Evolutionary conservation across 2,113 vertebrate species (phyloP).

Genomic region (Lycaon pictus): DNA sequence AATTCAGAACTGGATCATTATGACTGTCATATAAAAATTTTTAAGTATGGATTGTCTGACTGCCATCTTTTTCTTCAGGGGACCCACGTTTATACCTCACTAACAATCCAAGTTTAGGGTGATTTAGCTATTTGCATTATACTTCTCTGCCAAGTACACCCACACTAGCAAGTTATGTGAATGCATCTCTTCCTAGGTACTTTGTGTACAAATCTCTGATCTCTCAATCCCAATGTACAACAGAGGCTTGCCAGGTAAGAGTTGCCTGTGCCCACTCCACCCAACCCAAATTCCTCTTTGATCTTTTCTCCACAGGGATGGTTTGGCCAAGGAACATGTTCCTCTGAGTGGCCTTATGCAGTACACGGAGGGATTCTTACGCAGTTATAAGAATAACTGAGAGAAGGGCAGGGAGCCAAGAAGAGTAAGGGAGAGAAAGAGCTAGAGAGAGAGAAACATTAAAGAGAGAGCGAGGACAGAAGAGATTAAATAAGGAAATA

Average conservation of each 20-base stretch:
- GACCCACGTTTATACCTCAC: constrained; percentile 36
- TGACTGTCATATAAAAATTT: not conserved
- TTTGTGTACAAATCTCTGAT: constrained; percentile 33
- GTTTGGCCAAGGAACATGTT: not conserved
- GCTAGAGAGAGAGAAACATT: not conserved
- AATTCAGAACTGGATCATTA: not conserved
- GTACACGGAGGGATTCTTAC: not conserved
- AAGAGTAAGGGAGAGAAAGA: not conserved
- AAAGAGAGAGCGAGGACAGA: not conserved
- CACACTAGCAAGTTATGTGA: constrained; percentile 29
- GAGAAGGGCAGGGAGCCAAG: not conserved
- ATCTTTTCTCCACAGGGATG: not conserved
- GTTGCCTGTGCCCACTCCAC: not conserved
- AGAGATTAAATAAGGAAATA: not conserved
- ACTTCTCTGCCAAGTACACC: constrained; percentile 54
- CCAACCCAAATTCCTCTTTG: not conserved
- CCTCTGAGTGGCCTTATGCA: not conserved
- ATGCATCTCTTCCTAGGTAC: not conserved
- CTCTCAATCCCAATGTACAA: not conserved
- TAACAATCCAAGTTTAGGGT: not conserved
- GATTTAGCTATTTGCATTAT: constrained; percentile 55
- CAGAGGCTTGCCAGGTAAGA: not conserved
- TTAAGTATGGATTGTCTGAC: not conserved
- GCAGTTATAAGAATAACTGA: not conserved
- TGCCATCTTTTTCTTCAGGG: not conserved